These are phyloP conservation scores for Sinocyclocheilus anophthalmus DNA, from an alignment of 2,113 vertebrate species.

Conservation along the genomic window DNA sequence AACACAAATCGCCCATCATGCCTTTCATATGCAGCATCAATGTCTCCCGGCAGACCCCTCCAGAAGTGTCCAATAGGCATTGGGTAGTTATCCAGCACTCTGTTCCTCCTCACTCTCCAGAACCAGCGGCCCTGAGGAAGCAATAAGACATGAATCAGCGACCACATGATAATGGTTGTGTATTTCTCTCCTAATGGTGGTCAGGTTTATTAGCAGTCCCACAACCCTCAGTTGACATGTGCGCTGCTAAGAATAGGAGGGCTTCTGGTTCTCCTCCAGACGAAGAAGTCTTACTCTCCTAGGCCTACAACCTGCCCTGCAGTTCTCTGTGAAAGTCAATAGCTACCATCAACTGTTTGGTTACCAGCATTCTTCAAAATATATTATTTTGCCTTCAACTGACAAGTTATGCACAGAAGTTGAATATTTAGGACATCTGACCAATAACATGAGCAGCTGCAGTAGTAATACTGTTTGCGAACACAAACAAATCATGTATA, in stretches of 20 bases:
- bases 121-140: slow-evolving; percentile 89
- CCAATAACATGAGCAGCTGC: not conserved
- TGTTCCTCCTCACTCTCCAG: slow-evolving; percentile 94
- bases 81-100: slow-evolving; percentile 95
- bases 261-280: slow-evolving; percentile 23
- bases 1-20: slow-evolving; percentile 94
- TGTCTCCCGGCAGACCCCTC: slow-evolving; percentile 91
- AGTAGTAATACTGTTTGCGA: not conserved
- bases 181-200: not conserved
- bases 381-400: no score
- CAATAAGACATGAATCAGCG: not conserved
- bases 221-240: not conserved
- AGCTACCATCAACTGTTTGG: no score
- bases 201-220: not conserved
- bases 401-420: not conserved
- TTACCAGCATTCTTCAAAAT: no score
- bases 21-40: slow-evolving; percentile 91
- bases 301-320: no score
- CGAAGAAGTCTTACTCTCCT: not conserved
- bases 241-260: not conserved
- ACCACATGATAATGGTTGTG: not conserved
- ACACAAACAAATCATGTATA: not conserved
- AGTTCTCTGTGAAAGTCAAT: no score
- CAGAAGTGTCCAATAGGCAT: slow-evolving; percentile 97
- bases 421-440: not conserved